Evolutionary conservation across 2,888 invertebrate genomes (phyloP), one percentile per base, ranked within the genome.

Genomic region (Megalurothrips usitatus): DNA sequence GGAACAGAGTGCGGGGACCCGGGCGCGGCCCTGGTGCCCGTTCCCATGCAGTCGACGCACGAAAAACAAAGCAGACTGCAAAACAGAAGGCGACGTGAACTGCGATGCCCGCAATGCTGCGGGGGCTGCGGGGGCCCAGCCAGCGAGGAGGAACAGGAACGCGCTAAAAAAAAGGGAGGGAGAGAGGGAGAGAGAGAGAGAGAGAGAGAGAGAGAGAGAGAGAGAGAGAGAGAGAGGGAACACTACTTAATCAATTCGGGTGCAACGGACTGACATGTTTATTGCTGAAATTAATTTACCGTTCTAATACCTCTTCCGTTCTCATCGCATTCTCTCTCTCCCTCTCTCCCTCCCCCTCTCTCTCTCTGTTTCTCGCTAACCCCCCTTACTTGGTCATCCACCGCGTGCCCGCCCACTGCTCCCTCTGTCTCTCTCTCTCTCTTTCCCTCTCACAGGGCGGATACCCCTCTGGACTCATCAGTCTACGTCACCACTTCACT

Each of bases 231-330:
- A 11, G 26, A 75, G 26, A 75, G 26, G 10, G 23, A 23, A 75
- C 68, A 23, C 19, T 19, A 58, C 68, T 75, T 75, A 75, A 75
- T 75, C 68, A 75, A 75, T 75, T 75, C 68, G 68, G 26, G 68
- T 26, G 11, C 68, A 26, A 26, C 26, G 23, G 68, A 75, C 68
- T 75, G 68, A 75, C 68, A 75, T 75, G 68, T 75, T 75, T 75
- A 75, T 75, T 75, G 68, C 68, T 75, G 26, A 75, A 75, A 75
- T 75, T 75, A 75, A 75, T 75, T 75, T 75, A 75, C 68, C 68
- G 68, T 75, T 75, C 68, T 75, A 75, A 75, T 75, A 75, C 68
- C 23, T 75, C 68, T 26, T 75, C 68, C 34, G 34, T 43, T 6
- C 34, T 43, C 34, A 43, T 43, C 34, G 34, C 34, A 43, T 43